phyloP scores from a whole-genome alignment of 2,797 vertebrate genomes.

The Pseudomugil tenellus region DNA sequence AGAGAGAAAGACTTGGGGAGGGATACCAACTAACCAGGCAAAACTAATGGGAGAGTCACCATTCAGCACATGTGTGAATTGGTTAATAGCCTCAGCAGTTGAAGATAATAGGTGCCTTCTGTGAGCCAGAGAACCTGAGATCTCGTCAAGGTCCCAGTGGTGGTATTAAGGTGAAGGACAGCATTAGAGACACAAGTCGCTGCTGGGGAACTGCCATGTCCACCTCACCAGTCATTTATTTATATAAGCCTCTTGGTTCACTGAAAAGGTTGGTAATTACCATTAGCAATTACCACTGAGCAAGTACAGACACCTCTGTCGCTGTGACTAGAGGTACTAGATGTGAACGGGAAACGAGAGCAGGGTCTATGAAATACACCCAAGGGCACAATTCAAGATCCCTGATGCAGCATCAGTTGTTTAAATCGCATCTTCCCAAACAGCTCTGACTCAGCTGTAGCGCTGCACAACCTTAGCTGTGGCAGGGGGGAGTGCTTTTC shows the following conservation, averaged over 20 bases:
- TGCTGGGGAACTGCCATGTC: constrained; percentile 57
- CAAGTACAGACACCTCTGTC: constrained; percentile 68
- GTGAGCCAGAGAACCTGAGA: constrained; percentile 56
- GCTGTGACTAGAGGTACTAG: constrained; percentile 51
- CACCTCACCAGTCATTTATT: constrained; percentile 70
- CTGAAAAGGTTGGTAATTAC: constrained; percentile 70
- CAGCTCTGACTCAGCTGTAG: constrained; percentile 24
- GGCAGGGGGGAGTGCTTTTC: constrained; percentile 23
- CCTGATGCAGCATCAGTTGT: constrained; percentile 35
- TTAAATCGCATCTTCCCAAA: constrained; percentile 48
- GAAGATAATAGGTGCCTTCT: constrained; percentile 60
- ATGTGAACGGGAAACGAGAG: constrained; percentile 67
- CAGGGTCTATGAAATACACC: constrained; percentile 45
- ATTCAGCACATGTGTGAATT: constrained; percentile 53
- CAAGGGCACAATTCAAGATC: constrained; percentile 45
- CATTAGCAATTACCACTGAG: constrained; percentile 76
- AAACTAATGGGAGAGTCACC: constrained; percentile 45
- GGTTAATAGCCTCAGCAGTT: constrained; percentile 66
- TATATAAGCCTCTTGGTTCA: constrained; percentile 75
- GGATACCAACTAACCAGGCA: constrained; percentile 35
- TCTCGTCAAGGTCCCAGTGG: constrained; percentile 55
- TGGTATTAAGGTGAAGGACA: constrained; percentile 69
- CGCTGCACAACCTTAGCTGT: neutral
- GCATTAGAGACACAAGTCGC: constrained; percentile 30
- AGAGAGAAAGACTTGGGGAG: constrained; percentile 33